Evolutionary conservation across 2,797 vertebrate genomes (phyloP).

Genomic region (Xerus rutilus): DNA sequence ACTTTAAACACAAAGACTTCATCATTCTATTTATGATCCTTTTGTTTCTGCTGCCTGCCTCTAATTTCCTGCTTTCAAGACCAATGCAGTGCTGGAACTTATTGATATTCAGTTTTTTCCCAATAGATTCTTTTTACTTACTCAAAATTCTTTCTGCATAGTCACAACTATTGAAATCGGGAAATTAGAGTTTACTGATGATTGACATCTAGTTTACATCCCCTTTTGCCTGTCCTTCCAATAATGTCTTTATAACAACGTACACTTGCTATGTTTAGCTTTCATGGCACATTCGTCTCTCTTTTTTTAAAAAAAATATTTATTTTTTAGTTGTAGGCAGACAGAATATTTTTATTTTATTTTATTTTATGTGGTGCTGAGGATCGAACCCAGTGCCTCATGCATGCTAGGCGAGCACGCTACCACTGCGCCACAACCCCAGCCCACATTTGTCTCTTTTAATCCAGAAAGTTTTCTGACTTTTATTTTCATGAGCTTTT

Average conservation of each 20-base stretch:
- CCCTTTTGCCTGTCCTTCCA: neutral
- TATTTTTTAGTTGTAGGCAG: too few relatives aligned
- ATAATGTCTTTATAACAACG: slow-evolving; percentile 5
- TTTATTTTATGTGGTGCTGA: too few relatives aligned
- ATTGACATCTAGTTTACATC: neutral
- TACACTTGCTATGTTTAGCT: neutral
- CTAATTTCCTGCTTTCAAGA: slow-evolving; percentile 6
- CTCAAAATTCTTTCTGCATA: neutral
- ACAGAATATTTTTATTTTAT: too few relatives aligned
- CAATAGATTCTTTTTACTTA: neutral
- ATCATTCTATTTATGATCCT: neutral
- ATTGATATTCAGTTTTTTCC: neutral
- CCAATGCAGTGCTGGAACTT: neutral
- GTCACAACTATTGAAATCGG: neutral
- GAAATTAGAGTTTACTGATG: neutral
- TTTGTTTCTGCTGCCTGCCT: neutral
- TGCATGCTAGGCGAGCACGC: too few relatives aligned
- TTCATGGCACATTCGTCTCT: neutral
- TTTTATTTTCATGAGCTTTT: neutral
- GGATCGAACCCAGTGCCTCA: too few relatives aligned
- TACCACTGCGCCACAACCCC: too few relatives aligned
- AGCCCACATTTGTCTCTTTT: neutral
- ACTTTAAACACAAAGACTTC: slow-evolving; percentile 8
- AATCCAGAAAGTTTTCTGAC: neutral
- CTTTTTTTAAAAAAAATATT: too few relatives aligned